These are phyloP conservation scores for Druon quercuslanigerum DNA, from an alignment of 1,140 invertebrate species.

Conservation along the genomic window DNA sequence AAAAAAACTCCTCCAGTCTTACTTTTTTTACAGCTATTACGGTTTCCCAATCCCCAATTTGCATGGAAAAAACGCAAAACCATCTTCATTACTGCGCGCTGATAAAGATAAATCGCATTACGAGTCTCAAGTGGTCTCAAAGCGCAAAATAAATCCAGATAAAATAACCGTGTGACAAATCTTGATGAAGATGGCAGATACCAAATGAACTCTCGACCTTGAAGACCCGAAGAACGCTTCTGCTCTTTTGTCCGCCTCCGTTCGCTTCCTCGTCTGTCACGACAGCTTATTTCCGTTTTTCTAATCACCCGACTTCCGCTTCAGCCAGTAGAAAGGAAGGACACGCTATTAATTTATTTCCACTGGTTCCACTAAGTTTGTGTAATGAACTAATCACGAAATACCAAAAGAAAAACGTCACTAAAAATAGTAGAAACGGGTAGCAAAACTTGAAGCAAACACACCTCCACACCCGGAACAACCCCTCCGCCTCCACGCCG, in stretches of 20 bases:
- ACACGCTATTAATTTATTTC: not conserved
- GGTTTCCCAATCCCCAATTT: too few species aligned
- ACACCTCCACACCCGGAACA: not conserved
- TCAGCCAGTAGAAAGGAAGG: not conserved
- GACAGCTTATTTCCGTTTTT: constrained; percentile 2
- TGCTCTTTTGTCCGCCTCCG: not conserved
- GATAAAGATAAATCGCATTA: constrained; percentile 12
- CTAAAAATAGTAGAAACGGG: not conserved
- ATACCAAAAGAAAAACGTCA: not conserved
- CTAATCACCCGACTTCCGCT: constrained; percentile 12
- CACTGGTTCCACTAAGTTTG: not conserved
- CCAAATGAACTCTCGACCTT: not conserved
- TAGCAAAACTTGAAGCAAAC: constrained; percentile 20
- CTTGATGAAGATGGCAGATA: constrained; percentile 6
- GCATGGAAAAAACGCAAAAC: too few species aligned
- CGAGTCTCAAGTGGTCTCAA: too few species aligned
- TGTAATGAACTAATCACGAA: not conserved
- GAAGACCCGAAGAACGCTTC: not conserved
- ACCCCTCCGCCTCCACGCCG: too few species aligned
- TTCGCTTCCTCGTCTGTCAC: not conserved
- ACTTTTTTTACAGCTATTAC: too few species aligned
- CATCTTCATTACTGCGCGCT: not conserved
- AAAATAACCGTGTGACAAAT: constrained; percentile 5
- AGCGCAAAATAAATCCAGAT: constrained; percentile 16
- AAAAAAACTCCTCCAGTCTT: too few species aligned